phyloP scores from a whole-genome alignment of 2,888 invertebrate species.

The Shargacucullia verbasci region DNA sequence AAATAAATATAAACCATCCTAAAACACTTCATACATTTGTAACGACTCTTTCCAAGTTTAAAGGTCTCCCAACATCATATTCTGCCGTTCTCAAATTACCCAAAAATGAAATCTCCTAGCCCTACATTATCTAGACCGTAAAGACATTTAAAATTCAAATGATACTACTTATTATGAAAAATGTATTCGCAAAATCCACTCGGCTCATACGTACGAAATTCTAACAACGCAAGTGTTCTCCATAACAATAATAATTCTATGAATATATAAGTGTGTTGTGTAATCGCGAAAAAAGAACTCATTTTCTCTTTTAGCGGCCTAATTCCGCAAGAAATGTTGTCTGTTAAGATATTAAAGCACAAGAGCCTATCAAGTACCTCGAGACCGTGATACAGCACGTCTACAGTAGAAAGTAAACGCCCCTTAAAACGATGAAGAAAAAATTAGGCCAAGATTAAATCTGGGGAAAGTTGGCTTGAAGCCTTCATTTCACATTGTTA shows the following conservation, averaged over 20 bases:
- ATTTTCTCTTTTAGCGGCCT: constrained; percentile 62
- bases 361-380: constrained; percentile 63
- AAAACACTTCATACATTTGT: constrained; percentile 21
- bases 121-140: constrained; percentile 29
- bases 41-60: constrained; percentile 16
- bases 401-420: constrained; percentile 50
- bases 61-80: constrained; percentile 19
- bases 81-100: constrained; percentile 7
- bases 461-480: constrained; percentile 55
- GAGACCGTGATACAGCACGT: constrained; percentile 66
- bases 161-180: constrained; percentile 30
- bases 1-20: not conserved
- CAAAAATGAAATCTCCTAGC: constrained; percentile 25
- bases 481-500: constrained; percentile 62
- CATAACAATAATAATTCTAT: constrained; percentile 53
- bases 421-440: constrained; percentile 55
- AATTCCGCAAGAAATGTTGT: constrained; percentile 62
- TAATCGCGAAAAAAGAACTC: constrained; percentile 49
- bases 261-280: constrained; percentile 44
- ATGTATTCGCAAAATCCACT: constrained; percentile 20
- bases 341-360: constrained; percentile 71
- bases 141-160: constrained; percentile 49
- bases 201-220: constrained; percentile 23
- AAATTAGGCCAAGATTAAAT: constrained; percentile 66
- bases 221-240: constrained; percentile 35